These are phyloP conservation scores for Mimumesa dahlbomi DNA, from an alignment of 2,888 invertebrate species.

Conservation along the genomic window DNA sequence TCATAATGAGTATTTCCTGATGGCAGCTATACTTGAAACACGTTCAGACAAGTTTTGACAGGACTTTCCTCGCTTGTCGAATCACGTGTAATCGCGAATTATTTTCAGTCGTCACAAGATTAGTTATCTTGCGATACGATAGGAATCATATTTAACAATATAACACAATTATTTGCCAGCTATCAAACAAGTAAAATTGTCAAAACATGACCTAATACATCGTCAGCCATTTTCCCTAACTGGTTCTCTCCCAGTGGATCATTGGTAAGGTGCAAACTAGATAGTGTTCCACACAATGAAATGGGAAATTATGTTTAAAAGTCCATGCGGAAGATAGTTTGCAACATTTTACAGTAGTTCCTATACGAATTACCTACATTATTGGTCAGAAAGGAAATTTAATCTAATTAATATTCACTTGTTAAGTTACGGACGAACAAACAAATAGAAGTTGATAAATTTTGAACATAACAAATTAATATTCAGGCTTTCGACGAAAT, in stretches of 20 bases:
- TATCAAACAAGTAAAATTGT: conserved; percentile 56
- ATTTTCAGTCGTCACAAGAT: neutral
- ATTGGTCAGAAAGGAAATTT: too few species aligned
- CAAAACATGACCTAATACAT: conserved; percentile 69
- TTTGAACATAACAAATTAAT: too few species aligned
- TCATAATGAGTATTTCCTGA: conserved; percentile 50
- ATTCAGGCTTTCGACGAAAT: neutral
- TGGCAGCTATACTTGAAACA: conserved; percentile 61
- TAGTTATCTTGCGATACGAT: conserved; percentile 14
- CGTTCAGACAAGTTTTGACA: conserved; percentile 63
- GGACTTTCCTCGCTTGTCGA: conserved; percentile 10
- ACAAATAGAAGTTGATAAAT: too few species aligned
- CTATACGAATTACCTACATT: too few species aligned
- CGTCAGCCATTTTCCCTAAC: conserved; percentile 71
- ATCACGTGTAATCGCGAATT: conserved; percentile 1
- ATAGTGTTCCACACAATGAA: conserved; percentile 7
- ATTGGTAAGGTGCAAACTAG: conserved; percentile 29
- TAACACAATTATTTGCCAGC: conserved; percentile 20
- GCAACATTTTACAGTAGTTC: too few species aligned
- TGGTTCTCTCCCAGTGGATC: conserved; percentile 41
- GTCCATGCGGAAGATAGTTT: too few species aligned
- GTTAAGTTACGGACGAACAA: too few species aligned
- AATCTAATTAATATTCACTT: too few species aligned
- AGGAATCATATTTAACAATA: conserved; percentile 22
- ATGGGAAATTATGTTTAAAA: too few species aligned